A percentile compares a stretch with the other conserved stretches of the same genome.
These are phyloP conservation scores for Todus mexicanus DNA, from an alignment of 2,797 vertebrate species.

Conservation along the genomic window DNA sequence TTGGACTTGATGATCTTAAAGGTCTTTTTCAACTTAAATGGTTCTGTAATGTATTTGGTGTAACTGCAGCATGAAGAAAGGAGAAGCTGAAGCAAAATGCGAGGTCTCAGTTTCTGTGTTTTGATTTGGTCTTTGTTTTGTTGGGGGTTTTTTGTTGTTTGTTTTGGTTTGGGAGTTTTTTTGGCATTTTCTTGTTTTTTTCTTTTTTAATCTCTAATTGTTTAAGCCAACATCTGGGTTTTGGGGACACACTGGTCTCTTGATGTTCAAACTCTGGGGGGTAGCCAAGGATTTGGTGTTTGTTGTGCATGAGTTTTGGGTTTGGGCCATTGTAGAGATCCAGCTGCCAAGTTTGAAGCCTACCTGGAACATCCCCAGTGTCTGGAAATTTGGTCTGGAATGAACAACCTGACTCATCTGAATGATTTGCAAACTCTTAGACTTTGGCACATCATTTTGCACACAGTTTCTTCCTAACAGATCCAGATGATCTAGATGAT, in stretches of 20 bases:
- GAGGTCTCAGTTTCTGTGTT: no score
- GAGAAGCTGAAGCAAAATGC: background rate
- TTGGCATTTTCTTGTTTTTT: no score
- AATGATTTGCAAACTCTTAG: background rate
- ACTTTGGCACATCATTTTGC: background rate
- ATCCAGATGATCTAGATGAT: background rate
- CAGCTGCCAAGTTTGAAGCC: background rate
- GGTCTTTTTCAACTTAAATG: no score
- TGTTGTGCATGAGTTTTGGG: background rate
- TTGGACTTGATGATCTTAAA: no score
- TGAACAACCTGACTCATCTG: background rate
- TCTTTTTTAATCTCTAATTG: background rate
- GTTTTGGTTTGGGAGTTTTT: no score
- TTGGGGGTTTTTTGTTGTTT: background rate
- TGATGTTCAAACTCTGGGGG: background rate
- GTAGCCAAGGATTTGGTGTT: background rate
- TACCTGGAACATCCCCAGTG: background rate
- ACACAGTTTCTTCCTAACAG: background rate
- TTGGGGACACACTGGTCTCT: background rate
- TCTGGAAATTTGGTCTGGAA: background rate
- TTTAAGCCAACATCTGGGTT: background rate
- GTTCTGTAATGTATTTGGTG: background rate
- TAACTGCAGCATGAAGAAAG: background rate
- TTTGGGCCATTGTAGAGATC: background rate
- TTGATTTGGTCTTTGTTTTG: background rate